Evolutionary conservation across 1,140 invertebrate species (phyloP).

Genomic region (Musca vetustissima): DNA sequence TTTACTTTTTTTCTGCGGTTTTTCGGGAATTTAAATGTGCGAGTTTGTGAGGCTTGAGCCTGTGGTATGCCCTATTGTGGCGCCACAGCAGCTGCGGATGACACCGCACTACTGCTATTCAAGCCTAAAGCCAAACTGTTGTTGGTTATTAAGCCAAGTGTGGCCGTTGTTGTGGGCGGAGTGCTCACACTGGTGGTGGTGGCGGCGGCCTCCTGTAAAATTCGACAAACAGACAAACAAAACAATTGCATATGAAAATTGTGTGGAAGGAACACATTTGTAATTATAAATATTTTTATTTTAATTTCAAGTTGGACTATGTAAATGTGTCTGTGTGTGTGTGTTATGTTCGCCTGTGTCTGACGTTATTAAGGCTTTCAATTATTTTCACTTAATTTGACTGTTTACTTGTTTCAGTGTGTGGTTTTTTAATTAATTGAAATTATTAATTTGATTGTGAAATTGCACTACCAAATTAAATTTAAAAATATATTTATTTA

Average conservation of each 20-base stretch:
- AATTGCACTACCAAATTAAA: not conserved
- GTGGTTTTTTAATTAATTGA: slow-evolving; percentile 18
- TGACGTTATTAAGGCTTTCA: slow-evolving; percentile 26
- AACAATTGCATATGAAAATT: not conserved
- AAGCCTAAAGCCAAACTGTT: slow-evolving; percentile 45
- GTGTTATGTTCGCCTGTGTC: not conserved
- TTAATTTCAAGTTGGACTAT: not conserved
- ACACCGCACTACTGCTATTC: slow-evolving; percentile 33
- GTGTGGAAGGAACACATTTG: not conserved
- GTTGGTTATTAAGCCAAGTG: slow-evolving; percentile 46
- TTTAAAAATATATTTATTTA: not conserved
- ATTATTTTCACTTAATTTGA: slow-evolving; percentile 25
- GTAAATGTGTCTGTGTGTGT: not conserved
- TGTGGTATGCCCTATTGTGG: slow-evolving; percentile 10
- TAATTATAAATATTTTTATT: slow-evolving; percentile 22
- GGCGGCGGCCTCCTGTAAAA: slow-evolving; percentile 39
- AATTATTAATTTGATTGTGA: not conserved
- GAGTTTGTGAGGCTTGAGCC: not conserved
- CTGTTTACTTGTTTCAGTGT: slow-evolving; percentile 9
- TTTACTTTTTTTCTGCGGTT: too few species aligned
- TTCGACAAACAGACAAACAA: not conserved
- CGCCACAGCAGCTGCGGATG: slow-evolving; percentile 18
- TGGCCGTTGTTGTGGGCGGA: slow-evolving; percentile 33
- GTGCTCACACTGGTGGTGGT: slow-evolving; percentile 23
- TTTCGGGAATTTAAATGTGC: too few species aligned